phyloP scores from a whole-genome alignment of 1,140 invertebrate genomes.

The Agraylea sexmaculata region DNA sequence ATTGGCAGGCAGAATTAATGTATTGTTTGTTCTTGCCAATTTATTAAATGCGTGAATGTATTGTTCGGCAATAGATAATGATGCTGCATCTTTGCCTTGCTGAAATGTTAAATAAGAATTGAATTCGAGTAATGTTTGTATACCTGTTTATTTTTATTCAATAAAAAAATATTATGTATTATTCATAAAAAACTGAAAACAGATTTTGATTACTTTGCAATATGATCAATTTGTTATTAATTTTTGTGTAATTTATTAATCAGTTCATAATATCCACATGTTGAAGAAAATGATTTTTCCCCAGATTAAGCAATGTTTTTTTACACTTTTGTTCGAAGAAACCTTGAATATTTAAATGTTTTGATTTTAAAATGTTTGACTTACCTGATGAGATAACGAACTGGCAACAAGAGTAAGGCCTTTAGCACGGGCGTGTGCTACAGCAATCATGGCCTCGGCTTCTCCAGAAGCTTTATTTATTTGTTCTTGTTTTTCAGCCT shows the following conservation, averaged over 20 bases:
- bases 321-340: no score
- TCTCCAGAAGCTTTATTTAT: slow-evolving; percentile 82
- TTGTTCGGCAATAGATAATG: slow-evolving; percentile 86
- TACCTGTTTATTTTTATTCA: no score
- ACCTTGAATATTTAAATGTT: no score
- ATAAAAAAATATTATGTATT: slow-evolving; percentile 1
- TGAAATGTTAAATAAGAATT: no score
- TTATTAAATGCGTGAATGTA: slow-evolving; percentile 91
- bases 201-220: background rate
- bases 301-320: no score
- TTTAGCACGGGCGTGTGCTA: slow-evolving; percentile 72
- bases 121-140: no score
- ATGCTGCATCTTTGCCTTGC: slow-evolving; percentile 77
- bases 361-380: no score
- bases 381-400: slow-evolving; percentile 46
- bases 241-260: no score
- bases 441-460: slow-evolving; percentile 72
- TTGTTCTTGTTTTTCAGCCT: slow-evolving; percentile 76
- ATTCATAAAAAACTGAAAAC: slow-evolving; percentile 5
- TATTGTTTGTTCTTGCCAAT: slow-evolving; percentile 87
- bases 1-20: slow-evolving; percentile 86
- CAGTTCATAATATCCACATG: no score
- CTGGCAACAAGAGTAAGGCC: slow-evolving; percentile 64
- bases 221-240: no score
- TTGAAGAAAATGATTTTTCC: no score